Evolutionary conservation across 2,113 vertebrate species (phyloP).

Genomic region (Rutilus rutilus): DNA sequence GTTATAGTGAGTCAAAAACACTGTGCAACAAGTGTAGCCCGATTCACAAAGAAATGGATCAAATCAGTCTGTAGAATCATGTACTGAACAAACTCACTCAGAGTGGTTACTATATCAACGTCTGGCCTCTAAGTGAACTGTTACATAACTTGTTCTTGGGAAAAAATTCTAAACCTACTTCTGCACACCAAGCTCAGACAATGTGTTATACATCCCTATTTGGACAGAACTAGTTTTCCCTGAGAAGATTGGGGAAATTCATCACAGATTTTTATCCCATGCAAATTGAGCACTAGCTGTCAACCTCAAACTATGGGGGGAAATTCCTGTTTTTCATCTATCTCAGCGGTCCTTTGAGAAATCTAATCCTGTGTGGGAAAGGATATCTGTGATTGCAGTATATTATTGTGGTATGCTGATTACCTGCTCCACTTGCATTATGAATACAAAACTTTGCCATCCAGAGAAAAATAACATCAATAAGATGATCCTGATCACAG

Average conservation of each 20-base stretch:
- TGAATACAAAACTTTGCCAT: background rate
- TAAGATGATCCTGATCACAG: background rate
- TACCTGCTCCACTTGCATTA: background rate
- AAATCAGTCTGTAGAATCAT: background rate
- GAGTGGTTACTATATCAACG: background rate
- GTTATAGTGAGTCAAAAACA: background rate
- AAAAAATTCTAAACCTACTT: background rate
- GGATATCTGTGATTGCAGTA: background rate
- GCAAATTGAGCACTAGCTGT: background rate
- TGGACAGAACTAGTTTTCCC: background rate
- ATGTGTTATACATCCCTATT: background rate
- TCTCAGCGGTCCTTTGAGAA: background rate
- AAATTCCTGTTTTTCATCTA: background rate
- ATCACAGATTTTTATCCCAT: background rate
- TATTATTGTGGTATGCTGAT: background rate
- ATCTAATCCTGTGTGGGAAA: background rate
- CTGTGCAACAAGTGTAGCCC: too few relatives aligned
- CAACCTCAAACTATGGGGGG: background rate
- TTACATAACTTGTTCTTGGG: background rate
- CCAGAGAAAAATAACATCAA: background rate
- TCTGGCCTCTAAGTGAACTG: background rate
- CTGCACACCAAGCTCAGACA: background rate
- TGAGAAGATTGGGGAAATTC: background rate
- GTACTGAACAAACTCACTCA: background rate
- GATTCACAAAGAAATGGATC: too few relatives aligned